phyloP scores from a whole-genome alignment of 2,113 vertebrate species.

The Cololabis saira region DNA sequence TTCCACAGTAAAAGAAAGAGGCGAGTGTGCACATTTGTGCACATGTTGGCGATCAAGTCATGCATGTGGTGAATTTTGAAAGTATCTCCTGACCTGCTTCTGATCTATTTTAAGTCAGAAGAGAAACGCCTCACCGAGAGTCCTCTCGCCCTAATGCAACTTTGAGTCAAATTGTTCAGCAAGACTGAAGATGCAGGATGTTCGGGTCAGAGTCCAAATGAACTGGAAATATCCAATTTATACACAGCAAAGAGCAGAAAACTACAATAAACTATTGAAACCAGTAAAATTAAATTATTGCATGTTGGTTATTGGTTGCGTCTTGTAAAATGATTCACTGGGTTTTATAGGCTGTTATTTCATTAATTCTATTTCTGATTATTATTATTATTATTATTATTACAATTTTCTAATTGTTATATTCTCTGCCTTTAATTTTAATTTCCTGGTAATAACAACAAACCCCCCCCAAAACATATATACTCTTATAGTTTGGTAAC shows the following conservation, averaged over 20 bases:
- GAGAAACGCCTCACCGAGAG: slow-evolving; percentile 33
- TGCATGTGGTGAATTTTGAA: slow-evolving; percentile 20
- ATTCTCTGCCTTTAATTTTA: no score
- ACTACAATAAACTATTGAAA: neutral
- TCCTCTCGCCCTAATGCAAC: slow-evolving; percentile 9
- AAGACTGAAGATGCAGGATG: slow-evolving; percentile 17
- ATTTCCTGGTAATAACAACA: no score
- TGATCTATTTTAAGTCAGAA: slow-evolving; percentile 22
- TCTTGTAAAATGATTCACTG: slow-evolving; percentile 6
- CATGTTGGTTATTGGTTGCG: neutral
- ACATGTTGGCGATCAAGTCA: slow-evolving; percentile 4
- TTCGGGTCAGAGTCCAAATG: slow-evolving; percentile 13
- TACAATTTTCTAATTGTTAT: no score
- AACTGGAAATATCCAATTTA: neutral
- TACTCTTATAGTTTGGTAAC: no score
- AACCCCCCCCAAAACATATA: no score
- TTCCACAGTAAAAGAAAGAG: slow-evolving; percentile 3
- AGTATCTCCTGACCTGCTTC: neutral
- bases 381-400: no score
- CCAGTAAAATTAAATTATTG: neutral
- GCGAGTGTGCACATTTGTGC: slow-evolving; percentile 11
- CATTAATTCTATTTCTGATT: no score
- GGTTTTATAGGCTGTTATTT: neutral
- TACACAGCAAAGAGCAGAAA: neutral
- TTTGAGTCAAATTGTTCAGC: slow-evolving; percentile 10